phyloP scores from a whole-genome alignment of 2,113 vertebrate genomes.

The Odontophorus gujanensis region DNA sequence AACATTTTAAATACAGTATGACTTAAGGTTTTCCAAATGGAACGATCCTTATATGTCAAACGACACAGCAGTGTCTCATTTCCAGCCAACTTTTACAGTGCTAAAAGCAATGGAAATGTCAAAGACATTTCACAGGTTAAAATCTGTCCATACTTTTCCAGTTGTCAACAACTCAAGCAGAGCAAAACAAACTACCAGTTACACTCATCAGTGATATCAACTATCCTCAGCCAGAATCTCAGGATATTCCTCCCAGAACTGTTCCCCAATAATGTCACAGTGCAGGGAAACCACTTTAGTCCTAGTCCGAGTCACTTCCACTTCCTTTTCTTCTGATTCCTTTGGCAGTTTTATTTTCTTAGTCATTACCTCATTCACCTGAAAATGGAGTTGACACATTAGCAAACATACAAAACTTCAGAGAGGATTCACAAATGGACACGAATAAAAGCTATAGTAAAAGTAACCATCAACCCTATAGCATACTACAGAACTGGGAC shows the following conservation, averaged over 20 bases:
- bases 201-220: slow-evolving; percentile 49
- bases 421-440: neutral
- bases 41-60: neutral
- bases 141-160: neutral
- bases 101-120: neutral
- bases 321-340: slow-evolving; percentile 82
- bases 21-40: slow-evolving; percentile 1
- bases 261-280: slow-evolving; percentile 91
- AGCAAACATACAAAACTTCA: neutral
- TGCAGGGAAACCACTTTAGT: slow-evolving; percentile 80
- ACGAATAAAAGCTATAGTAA: neutral
- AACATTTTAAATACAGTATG: slow-evolving; percentile 15
- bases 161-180: neutral
- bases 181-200: neutral
- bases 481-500: neutral
- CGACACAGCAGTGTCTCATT: neutral
- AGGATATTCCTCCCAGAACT: slow-evolving; percentile 93
- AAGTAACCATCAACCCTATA: neutral
- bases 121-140: neutral
- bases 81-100: neutral
- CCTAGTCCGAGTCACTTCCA: slow-evolving; percentile 81
- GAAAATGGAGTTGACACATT: slow-evolving; percentile 15
- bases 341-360: slow-evolving; percentile 82
- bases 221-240: slow-evolving; percentile 85
- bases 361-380: slow-evolving; percentile 84